Percentiles rank a stretch among this genome's conserved stretches.
phyloP scores from a whole-genome alignment of 2,113 vertebrate genomes.

The Coptodon rendalli region DNA sequence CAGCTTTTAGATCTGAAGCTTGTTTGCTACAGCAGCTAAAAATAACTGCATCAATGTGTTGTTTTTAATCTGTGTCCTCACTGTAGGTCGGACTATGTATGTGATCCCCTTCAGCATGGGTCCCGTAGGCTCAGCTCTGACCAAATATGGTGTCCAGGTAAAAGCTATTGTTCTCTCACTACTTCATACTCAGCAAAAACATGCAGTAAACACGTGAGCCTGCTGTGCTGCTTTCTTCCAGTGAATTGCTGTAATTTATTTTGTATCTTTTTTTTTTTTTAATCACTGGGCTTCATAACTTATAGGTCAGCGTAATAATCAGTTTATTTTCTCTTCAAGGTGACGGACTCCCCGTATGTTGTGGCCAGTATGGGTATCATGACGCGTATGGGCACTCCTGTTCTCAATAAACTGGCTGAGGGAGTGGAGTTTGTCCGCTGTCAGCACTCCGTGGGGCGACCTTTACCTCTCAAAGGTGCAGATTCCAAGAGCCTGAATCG shows the following conservation, averaged over 20 bases:
- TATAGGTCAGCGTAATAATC: neutral
- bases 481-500: neutral
- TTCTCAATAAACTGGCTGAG: slow-evolving; percentile 73
- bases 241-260: neutral
- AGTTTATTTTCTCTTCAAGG: slow-evolving; percentile 51
- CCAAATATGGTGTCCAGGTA: slow-evolving; percentile 83
- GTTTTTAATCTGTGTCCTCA: neutral
- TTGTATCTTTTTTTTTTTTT: neutral
- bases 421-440: slow-evolving; percentile 87
- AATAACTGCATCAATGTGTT: neutral
- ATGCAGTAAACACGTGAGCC: neutral
- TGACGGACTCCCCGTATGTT: slow-evolving; percentile 94
- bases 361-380: slow-evolving; percentile 97
- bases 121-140: slow-evolving; percentile 83
- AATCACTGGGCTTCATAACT: neutral
- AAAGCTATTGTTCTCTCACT: neutral
- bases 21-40: neutral
- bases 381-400: slow-evolving; percentile 86
- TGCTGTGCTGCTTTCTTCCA: neutral
- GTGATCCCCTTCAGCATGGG: slow-evolving; percentile 99
- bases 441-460: slow-evolving; percentile 89
- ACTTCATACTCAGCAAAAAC: neutral
- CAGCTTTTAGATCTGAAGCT: neutral
- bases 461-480: slow-evolving; percentile 87
- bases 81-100: slow-evolving; percentile 91